Evolutionary conservation across 2,113 vertebrate genomes (phyloP).

Genomic region (Alligator mississippiensis): DNA sequence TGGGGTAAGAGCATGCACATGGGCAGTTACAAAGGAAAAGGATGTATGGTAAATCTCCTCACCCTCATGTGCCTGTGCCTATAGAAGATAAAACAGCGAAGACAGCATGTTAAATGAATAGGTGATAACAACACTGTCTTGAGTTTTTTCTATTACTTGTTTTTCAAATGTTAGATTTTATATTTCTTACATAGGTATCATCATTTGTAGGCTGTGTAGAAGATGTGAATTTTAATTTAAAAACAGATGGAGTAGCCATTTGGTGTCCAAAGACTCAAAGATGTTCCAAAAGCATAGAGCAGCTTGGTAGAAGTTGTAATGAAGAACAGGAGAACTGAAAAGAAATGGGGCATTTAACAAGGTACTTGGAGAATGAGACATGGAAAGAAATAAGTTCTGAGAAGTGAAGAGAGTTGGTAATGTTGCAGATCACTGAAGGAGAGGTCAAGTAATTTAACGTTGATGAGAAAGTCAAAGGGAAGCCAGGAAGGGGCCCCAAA

Average conservation of each 20-base stretch:
- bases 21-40: too few relatives aligned
- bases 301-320: fast-evolving
- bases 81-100: neutral
- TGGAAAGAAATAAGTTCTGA: neutral
- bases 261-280: neutral
- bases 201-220: neutral
- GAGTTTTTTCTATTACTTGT: neutral
- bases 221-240: neutral
- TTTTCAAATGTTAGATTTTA: neutral
- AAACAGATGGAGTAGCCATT: fast-evolving
- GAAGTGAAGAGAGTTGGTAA: neutral
- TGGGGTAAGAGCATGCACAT: too few relatives aligned
- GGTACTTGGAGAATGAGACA: neutral
- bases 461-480: neutral
- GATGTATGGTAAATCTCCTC: too few relatives aligned
- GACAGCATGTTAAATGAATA: neutral
- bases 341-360: neutral
- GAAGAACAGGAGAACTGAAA: neutral
- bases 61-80: too few relatives aligned
- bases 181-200: neutral
- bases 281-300: neutral
- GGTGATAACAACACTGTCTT: neutral
- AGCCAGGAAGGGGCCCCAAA: neutral
- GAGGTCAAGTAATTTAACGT: neutral
- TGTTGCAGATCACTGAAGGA: neutral